Conservation (phyloP, 2,113 vertebrate species). For the Xenotilapia caudafasciata region DNA sequence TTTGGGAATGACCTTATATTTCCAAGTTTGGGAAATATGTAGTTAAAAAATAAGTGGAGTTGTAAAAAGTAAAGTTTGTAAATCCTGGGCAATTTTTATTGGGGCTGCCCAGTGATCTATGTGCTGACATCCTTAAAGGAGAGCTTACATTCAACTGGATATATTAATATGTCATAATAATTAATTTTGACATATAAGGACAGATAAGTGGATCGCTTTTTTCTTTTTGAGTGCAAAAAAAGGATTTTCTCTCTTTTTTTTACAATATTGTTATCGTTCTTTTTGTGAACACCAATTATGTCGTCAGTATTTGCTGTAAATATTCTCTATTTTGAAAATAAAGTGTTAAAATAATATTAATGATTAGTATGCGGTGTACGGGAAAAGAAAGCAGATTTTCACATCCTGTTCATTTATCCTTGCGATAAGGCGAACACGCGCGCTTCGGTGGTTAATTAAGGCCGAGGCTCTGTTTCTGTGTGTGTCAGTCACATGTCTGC, state of each 20-base stretch:
- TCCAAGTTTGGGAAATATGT: neutral
- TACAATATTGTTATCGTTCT: neutral
- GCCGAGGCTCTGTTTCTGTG: neutral
- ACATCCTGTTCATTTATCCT: neutral
- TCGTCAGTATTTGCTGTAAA: neutral
- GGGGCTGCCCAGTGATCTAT: neutral
- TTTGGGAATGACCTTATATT: neutral
- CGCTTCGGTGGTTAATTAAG: neutral
- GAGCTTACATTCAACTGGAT: neutral
- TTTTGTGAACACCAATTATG: neutral
- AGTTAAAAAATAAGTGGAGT: neutral
- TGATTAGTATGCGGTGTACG: accelerated
- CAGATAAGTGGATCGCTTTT: neutral
- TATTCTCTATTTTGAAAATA: neutral
- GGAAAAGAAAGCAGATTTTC: neutral
- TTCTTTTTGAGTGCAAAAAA: accelerated
- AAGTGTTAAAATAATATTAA: neutral
- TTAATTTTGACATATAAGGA: neutral
- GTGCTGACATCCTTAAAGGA: neutral
- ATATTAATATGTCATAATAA: neutral
- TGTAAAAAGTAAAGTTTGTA: neutral
- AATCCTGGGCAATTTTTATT: neutral
- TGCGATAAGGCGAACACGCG: neutral
- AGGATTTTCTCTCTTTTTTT: neutral
- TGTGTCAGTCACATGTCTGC: neutral